Evolutionary conservation across 2,113 vertebrate genomes (phyloP).

Genomic region (Microtus montanus): DNA sequence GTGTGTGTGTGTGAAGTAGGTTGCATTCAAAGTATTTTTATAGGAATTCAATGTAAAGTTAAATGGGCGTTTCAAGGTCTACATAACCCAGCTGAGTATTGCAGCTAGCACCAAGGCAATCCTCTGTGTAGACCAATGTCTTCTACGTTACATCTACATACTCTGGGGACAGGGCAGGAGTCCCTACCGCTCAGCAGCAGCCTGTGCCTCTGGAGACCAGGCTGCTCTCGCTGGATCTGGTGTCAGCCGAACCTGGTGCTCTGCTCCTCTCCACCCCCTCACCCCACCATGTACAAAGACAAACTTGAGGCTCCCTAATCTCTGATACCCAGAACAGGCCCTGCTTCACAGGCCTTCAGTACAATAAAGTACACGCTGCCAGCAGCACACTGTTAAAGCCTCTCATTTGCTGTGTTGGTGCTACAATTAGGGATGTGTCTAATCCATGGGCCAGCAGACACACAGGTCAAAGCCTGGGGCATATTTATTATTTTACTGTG

Average conservation of each 20-base stretch:
- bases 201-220: not conserved
- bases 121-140: not conserved
- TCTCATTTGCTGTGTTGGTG: not conserved
- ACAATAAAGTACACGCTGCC: not conserved
- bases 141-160: not conserved
- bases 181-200: not conserved
- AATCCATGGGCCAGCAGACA: not conserved
- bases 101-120: not conserved
- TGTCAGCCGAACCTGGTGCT: accelerated
- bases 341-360: not conserved
- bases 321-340: not conserved
- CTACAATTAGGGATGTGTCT: not conserved
- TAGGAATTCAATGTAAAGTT: not conserved
- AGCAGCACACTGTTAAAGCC: not conserved
- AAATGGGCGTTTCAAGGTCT: not conserved
- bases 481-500: not conserved
- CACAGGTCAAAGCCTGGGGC: not conserved
- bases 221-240: not conserved
- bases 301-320: not conserved
- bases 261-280: not conserved
- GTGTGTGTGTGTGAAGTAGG: not conserved
- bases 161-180: not conserved
- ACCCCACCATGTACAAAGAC: not conserved
- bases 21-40: not conserved
- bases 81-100: not conserved